These are phyloP conservation scores for Brienomyrus brachyistius DNA, from an alignment of 2,113 vertebrate species.

Conservation along the genomic window DNA sequence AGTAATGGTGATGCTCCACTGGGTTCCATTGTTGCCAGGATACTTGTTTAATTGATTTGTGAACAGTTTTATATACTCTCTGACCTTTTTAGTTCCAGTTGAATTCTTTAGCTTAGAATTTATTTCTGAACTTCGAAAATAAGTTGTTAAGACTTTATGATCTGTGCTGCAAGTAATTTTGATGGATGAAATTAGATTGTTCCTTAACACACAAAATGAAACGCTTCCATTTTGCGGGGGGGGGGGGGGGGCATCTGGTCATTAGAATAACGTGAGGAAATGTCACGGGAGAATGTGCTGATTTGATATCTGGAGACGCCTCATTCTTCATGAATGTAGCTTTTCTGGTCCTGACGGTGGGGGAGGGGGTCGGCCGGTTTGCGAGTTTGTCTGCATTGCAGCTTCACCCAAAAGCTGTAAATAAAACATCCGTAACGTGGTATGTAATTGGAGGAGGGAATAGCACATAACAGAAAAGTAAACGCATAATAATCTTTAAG, in stretches of 20 bases:
- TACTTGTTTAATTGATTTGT: background rate
- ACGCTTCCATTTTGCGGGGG: background rate
- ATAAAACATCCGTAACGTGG: background rate
- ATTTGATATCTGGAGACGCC: background rate
- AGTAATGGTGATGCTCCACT: background rate
- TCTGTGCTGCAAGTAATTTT: background rate
- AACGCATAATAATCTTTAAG: background rate
- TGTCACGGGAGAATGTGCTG: background rate
- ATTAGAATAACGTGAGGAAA: background rate
- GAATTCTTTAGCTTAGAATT: background rate
- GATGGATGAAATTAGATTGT: background rate
- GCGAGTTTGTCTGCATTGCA: background rate
- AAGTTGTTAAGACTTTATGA: background rate
- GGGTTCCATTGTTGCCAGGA: background rate
- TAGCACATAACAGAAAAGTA: background rate
- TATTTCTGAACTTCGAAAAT: background rate
- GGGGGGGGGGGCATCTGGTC: background rate
- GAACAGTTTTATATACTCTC: background rate
- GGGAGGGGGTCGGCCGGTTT: background rate
- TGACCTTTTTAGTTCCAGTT: background rate
- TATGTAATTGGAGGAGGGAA: background rate
- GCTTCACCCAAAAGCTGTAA: background rate
- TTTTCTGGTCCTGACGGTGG: background rate
- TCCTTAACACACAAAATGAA: background rate
- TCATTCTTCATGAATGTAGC: background rate